Percentiles rank a stretch among this genome's conserved stretches.
Conservation (phyloP, 2,888 invertebrate species). For the Lucinisca nassula region DNA sequence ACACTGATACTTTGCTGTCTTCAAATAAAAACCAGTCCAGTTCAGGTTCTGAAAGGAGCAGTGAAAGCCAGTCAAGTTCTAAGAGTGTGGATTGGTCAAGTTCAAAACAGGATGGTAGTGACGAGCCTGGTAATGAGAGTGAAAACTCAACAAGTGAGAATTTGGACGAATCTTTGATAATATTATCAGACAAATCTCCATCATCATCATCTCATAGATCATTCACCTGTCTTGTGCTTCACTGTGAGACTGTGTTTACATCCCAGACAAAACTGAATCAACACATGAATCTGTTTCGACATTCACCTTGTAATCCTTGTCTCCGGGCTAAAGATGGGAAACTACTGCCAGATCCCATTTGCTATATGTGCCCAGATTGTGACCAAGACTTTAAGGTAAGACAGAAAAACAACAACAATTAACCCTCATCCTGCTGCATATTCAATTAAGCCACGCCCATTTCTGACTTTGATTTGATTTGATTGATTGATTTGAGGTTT, state of each 20-base stretch:
- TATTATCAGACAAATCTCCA: neutral
- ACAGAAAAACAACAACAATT: no score
- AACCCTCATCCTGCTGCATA: no score
- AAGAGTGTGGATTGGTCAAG: neutral
- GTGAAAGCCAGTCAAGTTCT: neutral
- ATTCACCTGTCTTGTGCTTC: conserved; percentile 63
- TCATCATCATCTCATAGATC: neutral
- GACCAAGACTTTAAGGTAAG: conserved; percentile 69
- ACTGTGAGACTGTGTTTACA: conserved; percentile 71
- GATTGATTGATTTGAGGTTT: no score
- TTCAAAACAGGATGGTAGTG: neutral
- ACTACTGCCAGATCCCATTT: conserved; percentile 48
- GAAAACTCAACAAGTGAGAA: neutral
- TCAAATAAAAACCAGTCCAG: neutral
- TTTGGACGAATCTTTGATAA: neutral
- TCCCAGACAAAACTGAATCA: conserved; percentile 49
- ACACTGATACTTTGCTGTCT: neutral
- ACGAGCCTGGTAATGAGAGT: neutral
- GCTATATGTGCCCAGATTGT: conserved; percentile 74
- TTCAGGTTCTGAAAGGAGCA: neutral
- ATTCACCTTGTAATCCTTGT: conserved; percentile 76
- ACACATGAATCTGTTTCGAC: conserved; percentile 68
- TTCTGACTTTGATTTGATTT: no score
- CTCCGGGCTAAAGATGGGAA: conserved; percentile 60
- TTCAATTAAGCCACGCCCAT: no score